Evolutionary conservation across 2,797 vertebrate species (phyloP), one percentile per base, ranked within the genome.

Genomic region (Amblyraja radiata): DNA sequence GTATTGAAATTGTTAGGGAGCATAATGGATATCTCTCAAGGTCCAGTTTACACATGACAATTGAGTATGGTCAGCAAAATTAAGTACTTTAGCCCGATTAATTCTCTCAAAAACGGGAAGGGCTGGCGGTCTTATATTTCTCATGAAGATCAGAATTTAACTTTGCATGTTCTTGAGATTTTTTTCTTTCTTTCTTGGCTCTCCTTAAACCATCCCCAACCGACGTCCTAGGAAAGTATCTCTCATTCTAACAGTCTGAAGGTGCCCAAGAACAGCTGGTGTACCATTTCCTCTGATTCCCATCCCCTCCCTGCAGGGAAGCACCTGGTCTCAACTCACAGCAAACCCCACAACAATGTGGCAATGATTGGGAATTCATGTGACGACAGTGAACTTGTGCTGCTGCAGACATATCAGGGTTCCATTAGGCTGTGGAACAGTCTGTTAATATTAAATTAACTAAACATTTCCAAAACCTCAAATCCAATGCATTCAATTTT

Each of bases 341-440:
- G 32, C 8, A 21, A 36, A 3, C 6, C 6, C 28, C 63, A 23
- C 39, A 32, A 32, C 39, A 73, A 7, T 10, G 36, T 36, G 36
- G 10, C 65, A 46, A 23, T 68, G 88, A 90, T 21, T 90, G 65
- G 36, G 65, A 90, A 39, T 36, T 74, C 68, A 91, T 91, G 90
- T 54, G 68, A 54, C 8, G 68, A 16, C 21, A 11, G 54, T 74
- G 36, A 39, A n/a, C 11, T 13, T 90, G 63, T 13, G 9, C 32
- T 71, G 46, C 46, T 9, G 36, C 39, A 28, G 32, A 68, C 25
- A 63, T n/a, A 65, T 18, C 63, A 63, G 13, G 13, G n/a, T n/a
- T 18, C 13, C 25, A 36, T 18, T 36, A 74, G 71, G 23, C 71
- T 25, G 18, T 74, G 6, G 71, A 74, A 74, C 23, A 74, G 71